Percentiles rank a stretch among this genome's conserved stretches.
phyloP scores from a whole-genome alignment of 2,888 invertebrate genomes.

The Tetranychus piercei region DNA sequence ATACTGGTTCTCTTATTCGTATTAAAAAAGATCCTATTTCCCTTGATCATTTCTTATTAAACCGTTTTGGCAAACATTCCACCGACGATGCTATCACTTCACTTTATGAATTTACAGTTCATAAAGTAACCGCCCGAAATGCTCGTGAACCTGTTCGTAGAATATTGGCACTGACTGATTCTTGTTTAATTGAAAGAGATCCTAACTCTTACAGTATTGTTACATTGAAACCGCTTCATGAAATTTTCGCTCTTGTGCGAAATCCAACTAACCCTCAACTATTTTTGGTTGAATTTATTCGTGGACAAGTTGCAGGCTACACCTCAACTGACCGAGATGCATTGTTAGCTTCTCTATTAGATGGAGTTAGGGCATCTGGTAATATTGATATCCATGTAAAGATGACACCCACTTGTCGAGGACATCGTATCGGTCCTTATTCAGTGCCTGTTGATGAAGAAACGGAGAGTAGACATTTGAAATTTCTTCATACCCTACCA shows the following conservation, averaged over 20 bases:
- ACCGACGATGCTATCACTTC: constrained; percentile 89
- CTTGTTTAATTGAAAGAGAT: constrained; percentile 85
- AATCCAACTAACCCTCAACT: constrained; percentile 77
- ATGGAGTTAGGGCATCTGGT: constrained; percentile 88
- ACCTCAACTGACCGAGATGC: constrained; percentile 87
- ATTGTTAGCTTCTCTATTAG: constrained; percentile 75
- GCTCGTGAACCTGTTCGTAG: constrained; percentile 57
- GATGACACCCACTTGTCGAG: constrained; percentile 61
- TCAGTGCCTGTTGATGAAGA: constrained; percentile 75
- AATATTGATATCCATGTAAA: constrained; percentile 89
- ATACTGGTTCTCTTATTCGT: constrained; percentile 63
- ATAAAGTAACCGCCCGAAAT: constrained; percentile 67
- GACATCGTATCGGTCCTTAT: constrained; percentile 70
- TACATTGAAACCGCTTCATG: constrained; percentile 47
- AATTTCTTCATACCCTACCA: constrained; percentile 50
- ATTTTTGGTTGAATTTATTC: constrained; percentile 81
- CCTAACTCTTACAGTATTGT: constrained; percentile 87
- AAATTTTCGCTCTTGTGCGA: constrained; percentile 76
- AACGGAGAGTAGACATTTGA: constrained; percentile 70
- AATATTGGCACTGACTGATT: constrained; percentile 80
- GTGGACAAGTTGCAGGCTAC: constrained; percentile 69
- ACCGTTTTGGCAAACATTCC: constrained; percentile 63
- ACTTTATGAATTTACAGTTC: constrained; percentile 83
- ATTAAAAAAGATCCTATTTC: constrained; percentile 62
- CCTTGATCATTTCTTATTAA: constrained; percentile 63